Evolutionary conservation across 2,797 vertebrate genomes (phyloP), one percentile per base, ranked within the genome.

Genomic region (Emydoidea blandingii): DNA sequence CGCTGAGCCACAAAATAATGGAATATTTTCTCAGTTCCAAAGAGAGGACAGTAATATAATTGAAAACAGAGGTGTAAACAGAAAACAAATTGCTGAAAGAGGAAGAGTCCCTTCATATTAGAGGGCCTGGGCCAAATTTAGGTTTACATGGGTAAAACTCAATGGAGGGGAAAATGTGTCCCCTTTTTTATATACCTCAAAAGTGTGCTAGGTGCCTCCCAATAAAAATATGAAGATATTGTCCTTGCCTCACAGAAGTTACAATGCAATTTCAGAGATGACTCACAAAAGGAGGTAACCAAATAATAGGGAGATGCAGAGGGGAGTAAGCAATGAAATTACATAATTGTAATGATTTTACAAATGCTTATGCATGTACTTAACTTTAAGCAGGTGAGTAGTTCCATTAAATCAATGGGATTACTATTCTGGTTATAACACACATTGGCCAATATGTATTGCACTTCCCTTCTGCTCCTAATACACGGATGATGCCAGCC

Each of bases 1-100:
- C 53, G 78, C 85, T 53, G 87, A 93, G 50, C 78, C 89, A 92
- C 54, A 88, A 91, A 49, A 68, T 68, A 89, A 74, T 87, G 79
- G 44, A 94, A 94, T 23, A 62, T 94, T 95, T 96, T 92, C 79
- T 62, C 65, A 92, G 90, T 87, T 78, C 76, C 57, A 49, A 89
- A 94, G 53, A 76, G 65, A 81, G 76, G 82, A 82, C 89, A 94
- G 62, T 84, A 94, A 92, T 88, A 92, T 85, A 95, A 80, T 25
- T 57, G 29, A 92, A 97, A 93, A 81, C 81, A 94, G 44, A 81
- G 79, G 94, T 92, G 49, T 91, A 93, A 81, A 90, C 87, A 93
- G 81, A 92, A 93, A 91, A 93, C n/a, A 90, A 74, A 49, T 92
- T 81, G 37, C 83, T 89, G 37, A 88, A 96, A 94, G 37, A 27